Conservation (phyloP, 2,797 vertebrate genomes). For the Parambassis ranga region DNA sequence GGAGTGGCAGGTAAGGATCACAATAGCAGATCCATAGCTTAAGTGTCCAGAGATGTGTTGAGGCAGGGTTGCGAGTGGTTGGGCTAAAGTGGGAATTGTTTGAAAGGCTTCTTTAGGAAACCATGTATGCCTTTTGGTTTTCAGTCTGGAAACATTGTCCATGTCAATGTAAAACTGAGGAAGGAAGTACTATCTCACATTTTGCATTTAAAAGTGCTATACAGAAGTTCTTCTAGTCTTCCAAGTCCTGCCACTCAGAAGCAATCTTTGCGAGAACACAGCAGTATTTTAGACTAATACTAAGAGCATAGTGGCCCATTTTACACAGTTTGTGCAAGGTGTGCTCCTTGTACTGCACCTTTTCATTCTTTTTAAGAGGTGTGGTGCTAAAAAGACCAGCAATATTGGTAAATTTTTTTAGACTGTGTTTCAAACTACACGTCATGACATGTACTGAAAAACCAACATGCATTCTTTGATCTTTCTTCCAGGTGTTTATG, state of each 20-base stretch:
- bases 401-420: no score
- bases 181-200: no score
- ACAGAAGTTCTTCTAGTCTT: no score
- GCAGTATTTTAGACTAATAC: no score
- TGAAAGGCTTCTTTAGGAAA: not conserved
- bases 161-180: not conserved
- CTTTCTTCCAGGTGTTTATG: slow-evolving; percentile 87
- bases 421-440: no score
- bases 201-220: not conserved
- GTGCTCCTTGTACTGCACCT: no score
- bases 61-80: not conserved
- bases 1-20: slow-evolving; percentile 92
- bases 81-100: not conserved
- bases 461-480: not conserved
- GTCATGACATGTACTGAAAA: not conserved
- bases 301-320: no score
- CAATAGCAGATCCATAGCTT: not conserved
- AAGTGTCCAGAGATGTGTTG: not conserved
- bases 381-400: no score
- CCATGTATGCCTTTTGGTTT: not conserved
- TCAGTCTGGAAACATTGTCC: not conserved
- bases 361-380: no score
- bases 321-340: no score
- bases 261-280: no score
- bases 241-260: no score